These are phyloP conservation scores for Aphidius gifuensis DNA, from an alignment of 1,140 invertebrate genomes.

Conservation along the genomic window DNA sequence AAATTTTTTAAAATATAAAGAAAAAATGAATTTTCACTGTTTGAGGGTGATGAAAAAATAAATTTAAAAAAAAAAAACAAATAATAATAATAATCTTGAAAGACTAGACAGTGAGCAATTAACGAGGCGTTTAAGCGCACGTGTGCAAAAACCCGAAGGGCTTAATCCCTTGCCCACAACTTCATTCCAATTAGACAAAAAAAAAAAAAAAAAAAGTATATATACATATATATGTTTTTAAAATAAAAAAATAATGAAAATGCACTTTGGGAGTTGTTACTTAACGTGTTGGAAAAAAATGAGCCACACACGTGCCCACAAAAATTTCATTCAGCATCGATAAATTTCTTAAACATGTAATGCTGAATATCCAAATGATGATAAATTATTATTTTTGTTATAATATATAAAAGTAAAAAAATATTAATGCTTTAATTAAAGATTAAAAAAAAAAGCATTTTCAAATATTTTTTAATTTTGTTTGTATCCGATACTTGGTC, in stretches of 20 bases:
- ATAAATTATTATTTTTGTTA: too few species aligned
- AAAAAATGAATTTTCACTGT: too few species aligned
- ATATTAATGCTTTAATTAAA: too few species aligned
- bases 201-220: conserved; percentile 20
- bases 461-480: too few species aligned
- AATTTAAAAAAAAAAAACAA: neutral
- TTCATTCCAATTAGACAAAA: conserved; percentile 23
- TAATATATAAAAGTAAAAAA: too few species aligned
- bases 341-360: too few species aligned
- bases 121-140: conserved; percentile 46
- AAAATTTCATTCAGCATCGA: too few species aligned
- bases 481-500: too few species aligned
- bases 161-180: conserved; percentile 37
- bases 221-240: neutral
- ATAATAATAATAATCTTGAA: neutral
- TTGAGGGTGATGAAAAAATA: too few species aligned
- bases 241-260: too few species aligned
- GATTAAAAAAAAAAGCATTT: too few species aligned
- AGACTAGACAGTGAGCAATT: conserved; percentile 39
- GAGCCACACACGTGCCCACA: conserved; percentile 5
- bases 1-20: too few species aligned
- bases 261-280: conserved; percentile 6
- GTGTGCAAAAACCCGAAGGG: conserved; percentile 40
- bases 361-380: neutral
- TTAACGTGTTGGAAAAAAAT: conserved; percentile 10